Evolutionary conservation across 2,797 vertebrate species (phyloP).

Genomic region (Protonibea diacanthus): DNA sequence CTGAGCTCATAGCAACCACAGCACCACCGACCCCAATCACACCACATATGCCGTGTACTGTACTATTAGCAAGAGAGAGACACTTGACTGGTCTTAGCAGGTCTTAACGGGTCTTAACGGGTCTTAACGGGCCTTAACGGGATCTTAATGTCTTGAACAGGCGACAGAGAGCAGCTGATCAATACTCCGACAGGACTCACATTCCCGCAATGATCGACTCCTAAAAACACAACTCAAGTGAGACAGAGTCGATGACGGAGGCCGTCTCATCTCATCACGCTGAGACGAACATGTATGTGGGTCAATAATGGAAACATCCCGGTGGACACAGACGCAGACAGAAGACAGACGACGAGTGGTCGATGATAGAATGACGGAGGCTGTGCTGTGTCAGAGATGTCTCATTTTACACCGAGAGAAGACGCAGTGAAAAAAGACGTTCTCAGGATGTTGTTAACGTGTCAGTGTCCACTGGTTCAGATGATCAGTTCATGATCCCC

Average conservation of each 20-base stretch:
- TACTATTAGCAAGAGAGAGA: slow-evolving; percentile 21
- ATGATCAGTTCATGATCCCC: too few relatives aligned
- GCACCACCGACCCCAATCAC: too few relatives aligned
- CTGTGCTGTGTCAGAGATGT: not conserved
- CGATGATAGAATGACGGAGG: not conserved
- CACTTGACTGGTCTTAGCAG: slow-evolving; percentile 27
- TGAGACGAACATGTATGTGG: not conserved
- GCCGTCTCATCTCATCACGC: not conserved
- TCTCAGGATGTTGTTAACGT: too few relatives aligned
- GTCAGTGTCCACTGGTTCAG: too few relatives aligned
- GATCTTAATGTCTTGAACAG: slow-evolving; percentile 22
- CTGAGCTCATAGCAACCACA: too few relatives aligned
- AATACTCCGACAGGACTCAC: slow-evolving; percentile 23
- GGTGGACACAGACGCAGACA: not conserved
- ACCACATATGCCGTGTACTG: not conserved
- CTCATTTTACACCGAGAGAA: too few relatives aligned
- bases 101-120: slow-evolving; percentile 9
- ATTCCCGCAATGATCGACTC: slow-evolving; percentile 18
- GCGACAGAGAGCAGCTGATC: slow-evolving; percentile 36
- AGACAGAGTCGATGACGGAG: slow-evolving; percentile 23
- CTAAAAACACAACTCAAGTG: slow-evolving; percentile 15
- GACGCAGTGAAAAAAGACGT: too few relatives aligned
- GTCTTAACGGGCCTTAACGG: too few relatives aligned
- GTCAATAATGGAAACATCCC: slow-evolving; percentile 12
- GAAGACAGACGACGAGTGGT: not conserved